Conservation (phyloP, 2,888 invertebrate species). For the Tupiocoris notatus region DNA sequence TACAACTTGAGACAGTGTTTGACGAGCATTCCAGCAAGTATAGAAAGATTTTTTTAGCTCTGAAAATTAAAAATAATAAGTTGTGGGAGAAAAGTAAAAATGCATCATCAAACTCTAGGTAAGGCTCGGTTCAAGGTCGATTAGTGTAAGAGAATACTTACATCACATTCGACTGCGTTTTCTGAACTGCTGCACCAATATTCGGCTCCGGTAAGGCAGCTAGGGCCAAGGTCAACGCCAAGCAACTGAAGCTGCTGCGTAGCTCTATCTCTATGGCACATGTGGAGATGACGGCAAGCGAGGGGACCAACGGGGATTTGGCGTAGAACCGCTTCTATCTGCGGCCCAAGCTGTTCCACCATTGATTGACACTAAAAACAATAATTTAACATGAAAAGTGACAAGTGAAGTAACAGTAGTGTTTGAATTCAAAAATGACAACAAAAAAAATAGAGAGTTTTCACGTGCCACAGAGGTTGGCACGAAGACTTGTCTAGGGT, state of each 20-base stretch:
- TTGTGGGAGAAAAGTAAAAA: too few relatives aligned
- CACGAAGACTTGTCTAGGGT: too few relatives aligned
- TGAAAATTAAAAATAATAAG: too few relatives aligned
- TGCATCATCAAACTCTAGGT: too few relatives aligned
- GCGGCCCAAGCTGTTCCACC: conserved; percentile 50
- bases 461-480: too few relatives aligned
- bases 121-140: too few relatives aligned
- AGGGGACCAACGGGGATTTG: conserved; percentile 48
- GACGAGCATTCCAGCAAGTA: too few relatives aligned
- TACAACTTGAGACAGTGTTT: too few relatives aligned
- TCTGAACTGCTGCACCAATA: conserved; percentile 71
- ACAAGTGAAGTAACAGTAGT: not conserved
- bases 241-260: conserved; percentile 38
- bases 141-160: too few relatives aligned
- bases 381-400: not conserved
- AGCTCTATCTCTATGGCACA: conserved; percentile 37
- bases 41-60: too few relatives aligned
- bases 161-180: conserved; percentile 58
- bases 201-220: conserved; percentile 76
- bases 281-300: conserved; percentile 47
- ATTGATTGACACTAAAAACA: conserved; percentile 50
- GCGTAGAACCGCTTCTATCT: conserved; percentile 47
- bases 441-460: not conserved
- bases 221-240: conserved; percentile 59
- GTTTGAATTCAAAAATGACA: not conserved